Evolutionary conservation across 2,888 invertebrate genomes (phyloP).

Genomic region (Stenurella melanura): DNA sequence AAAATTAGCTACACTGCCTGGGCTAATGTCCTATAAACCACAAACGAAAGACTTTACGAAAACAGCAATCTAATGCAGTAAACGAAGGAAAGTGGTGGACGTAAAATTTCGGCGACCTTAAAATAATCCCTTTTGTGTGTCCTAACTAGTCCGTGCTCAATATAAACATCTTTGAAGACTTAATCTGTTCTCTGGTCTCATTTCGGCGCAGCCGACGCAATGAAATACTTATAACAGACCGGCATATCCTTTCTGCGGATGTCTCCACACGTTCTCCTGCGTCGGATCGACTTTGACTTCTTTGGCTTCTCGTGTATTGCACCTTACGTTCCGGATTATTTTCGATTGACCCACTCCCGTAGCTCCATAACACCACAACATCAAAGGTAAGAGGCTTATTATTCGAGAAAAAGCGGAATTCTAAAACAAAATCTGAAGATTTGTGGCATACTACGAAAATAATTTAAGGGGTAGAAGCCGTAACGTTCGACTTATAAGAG

Average conservation of each 20-base stretch:
- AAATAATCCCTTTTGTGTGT: conserved; percentile 39
- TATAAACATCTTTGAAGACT: conserved; percentile 51
- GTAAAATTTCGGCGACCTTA: not conserved
- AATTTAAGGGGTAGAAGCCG: conserved; percentile 25
- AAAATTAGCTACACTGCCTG: too few species aligned
- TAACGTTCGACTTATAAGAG: conserved; percentile 13
- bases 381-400: conserved; percentile 32
- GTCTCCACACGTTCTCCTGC: not conserved
- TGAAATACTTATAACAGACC: conserved; percentile 12
- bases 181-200: conserved; percentile 56
- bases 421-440: conserved; percentile 12
- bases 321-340: conserved; percentile 20
- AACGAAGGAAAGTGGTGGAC: not conserved
- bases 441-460: conserved; percentile 19
- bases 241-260: conserved; percentile 16
- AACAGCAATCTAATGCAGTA: not conserved
- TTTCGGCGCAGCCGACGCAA: not conserved
- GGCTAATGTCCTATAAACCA: not conserved
- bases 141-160: conserved; percentile 31
- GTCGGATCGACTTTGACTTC: not conserved
- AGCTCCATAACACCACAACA: conserved; percentile 9
- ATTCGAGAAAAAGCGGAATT: conserved; percentile 23
- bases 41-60: not conserved
- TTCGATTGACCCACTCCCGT: conserved; percentile 12
- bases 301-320: conserved; percentile 17